Evolutionary conservation across 1,140 invertebrate genomes (phyloP).

Genomic region (Musca domestica): DNA sequence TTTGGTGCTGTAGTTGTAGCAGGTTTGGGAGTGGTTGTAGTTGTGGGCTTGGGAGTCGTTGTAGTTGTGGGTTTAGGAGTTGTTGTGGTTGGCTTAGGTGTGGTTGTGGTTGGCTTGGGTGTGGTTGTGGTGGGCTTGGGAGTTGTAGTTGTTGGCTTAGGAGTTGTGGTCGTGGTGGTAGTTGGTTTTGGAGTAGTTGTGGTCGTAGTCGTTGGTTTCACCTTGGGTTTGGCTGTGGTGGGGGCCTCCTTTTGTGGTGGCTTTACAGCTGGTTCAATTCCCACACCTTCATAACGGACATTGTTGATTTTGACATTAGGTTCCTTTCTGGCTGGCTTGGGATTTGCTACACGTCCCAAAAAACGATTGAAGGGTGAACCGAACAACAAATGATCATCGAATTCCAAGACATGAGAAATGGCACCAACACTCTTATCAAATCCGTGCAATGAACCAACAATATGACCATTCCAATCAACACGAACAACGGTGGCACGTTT

Average conservation of each 20-base stretch:
- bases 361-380: constrained; percentile 70
- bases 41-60: constrained; percentile 26
- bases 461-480: constrained; percentile 64
- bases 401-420: constrained; percentile 63
- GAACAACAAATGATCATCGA: constrained; percentile 56
- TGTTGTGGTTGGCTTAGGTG: constrained; percentile 30
- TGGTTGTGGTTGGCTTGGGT: constrained; percentile 29
- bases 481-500: constrained; percentile 58
- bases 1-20: constrained; percentile 30
- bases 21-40: constrained; percentile 36
- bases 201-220: constrained; percentile 24
- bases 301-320: constrained; percentile 51
- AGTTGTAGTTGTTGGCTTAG: constrained; percentile 30
- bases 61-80: constrained; percentile 30
- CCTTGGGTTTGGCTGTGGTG: constrained; percentile 25
- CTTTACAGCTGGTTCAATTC: constrained; percentile 39
- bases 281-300: constrained; percentile 46
- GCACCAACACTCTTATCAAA: constrained; percentile 53
- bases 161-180: constrained; percentile 29
- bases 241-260: constrained; percentile 26
- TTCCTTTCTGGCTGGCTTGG: constrained; percentile 54
- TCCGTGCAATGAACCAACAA: constrained; percentile 61
- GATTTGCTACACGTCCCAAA: constrained; percentile 61
- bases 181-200: constrained; percentile 32
- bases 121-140: constrained; percentile 26